phyloP scores from a whole-genome alignment of 64 coral and sea anemone species.

The Stichodactyla helianthus region DNA sequence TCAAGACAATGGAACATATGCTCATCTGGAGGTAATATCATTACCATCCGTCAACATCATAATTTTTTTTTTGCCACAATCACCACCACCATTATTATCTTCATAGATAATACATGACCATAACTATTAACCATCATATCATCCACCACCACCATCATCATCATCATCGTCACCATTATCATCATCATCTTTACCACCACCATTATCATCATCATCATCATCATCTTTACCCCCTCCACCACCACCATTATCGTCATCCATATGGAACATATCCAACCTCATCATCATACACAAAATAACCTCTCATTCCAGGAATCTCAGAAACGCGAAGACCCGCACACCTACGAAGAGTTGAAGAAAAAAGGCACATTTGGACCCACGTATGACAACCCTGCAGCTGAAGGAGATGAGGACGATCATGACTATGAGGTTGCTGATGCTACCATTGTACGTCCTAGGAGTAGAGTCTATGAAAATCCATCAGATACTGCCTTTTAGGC shows the following conservation, averaged over 20 bases:
- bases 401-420: neutral
- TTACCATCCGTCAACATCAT: neutral
- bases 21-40: neutral
- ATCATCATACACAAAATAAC: neutral
- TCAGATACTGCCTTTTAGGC: neutral
- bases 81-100: neutral
- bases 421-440: slow-evolving; percentile 4
- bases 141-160: too few species aligned
- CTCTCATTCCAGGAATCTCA: neutral
- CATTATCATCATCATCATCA: neutral
- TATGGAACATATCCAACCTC: too few species aligned
- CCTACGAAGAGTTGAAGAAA: neutral
- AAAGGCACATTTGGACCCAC: neutral
- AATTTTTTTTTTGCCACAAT: neutral
- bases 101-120: neutral
- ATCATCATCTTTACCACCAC: too few species aligned
- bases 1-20: neutral
- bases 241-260: too few species aligned
- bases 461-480: neutral
- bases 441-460: neutral
- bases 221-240: too few species aligned
- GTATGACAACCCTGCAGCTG: neutral
- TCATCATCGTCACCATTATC: too few species aligned
- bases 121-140: too few species aligned
- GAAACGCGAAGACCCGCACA: neutral